phyloP scores from a whole-genome alignment of 1,140 invertebrate species.

The Papilio glaucus region DNA sequence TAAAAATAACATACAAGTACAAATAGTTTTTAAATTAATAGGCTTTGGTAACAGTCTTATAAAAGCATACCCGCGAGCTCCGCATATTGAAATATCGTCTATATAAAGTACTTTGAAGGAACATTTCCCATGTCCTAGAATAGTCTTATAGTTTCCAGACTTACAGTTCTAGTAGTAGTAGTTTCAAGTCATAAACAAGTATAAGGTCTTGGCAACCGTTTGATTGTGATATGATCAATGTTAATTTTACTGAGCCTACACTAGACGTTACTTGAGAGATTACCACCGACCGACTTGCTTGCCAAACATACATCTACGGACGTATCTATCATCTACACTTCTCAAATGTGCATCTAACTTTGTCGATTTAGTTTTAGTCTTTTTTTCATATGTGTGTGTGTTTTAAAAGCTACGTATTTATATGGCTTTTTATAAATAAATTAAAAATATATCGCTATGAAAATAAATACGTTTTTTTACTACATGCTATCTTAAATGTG shows the following conservation, averaged over 20 bases:
- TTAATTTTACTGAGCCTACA: slow-evolving; percentile 8
- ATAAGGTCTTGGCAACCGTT: slow-evolving; percentile 5
- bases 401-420: no score
- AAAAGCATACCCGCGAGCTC: slow-evolving; percentile 7
- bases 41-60: slow-evolving; percentile 14
- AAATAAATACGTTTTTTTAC: no score
- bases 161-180: not conserved
- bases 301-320: no score
- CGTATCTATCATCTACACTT: no score
- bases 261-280: slow-evolving; percentile 4
- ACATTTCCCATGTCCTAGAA: not conserved
- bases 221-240: not conserved
- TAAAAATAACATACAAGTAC: slow-evolving; percentile 4
- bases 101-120: not conserved
- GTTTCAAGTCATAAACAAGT: not conserved
- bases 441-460: no score
- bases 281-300: not conserved
- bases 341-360: no score
- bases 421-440: no score
- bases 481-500: no score
- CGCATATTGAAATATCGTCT: slow-evolving; percentile 6
- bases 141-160: not conserved
- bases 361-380: no score
- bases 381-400: no score
- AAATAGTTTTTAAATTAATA: slow-evolving; percentile 12